phyloP scores from a whole-genome alignment of 2,888 invertebrate species.

The Bimastos eiseni region DNA sequence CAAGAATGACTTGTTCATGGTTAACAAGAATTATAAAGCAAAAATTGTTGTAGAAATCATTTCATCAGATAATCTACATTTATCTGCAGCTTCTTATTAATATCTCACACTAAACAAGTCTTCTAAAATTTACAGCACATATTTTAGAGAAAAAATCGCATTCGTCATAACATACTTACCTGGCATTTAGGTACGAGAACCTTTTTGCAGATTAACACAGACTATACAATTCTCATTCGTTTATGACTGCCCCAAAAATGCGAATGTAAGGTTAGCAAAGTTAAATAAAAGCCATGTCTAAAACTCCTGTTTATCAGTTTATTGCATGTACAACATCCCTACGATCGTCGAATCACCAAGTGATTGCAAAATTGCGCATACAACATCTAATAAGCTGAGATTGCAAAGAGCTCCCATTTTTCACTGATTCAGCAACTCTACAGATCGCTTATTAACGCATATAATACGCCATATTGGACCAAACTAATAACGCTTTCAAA shows the following conservation, averaged over 20 bases:
- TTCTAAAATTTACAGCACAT: background rate
- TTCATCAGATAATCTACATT: background rate
- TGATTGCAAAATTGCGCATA: background rate
- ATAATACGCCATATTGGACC: constrained; percentile 8
- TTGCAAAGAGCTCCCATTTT: background rate
- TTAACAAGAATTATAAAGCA: constrained; percentile 26
- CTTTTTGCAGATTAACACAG: background rate
- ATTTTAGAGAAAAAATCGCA: background rate
- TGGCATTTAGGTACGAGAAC: background rate
- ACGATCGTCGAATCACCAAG: background rate
- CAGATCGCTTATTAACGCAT: background rate
- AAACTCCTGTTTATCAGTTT: background rate
- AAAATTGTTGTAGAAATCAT: constrained; percentile 25
- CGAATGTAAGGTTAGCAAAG: background rate
- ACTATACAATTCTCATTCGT: background rate
- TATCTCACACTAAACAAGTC: background rate
- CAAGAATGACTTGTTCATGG: constrained; percentile 23
- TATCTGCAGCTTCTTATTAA: background rate
- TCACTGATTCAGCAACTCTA: background rate
- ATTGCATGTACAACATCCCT: background rate
- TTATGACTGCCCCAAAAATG: background rate
- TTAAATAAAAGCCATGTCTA: background rate
- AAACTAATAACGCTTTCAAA: background rate
- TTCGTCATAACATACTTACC: background rate
- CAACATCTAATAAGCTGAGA: background rate